Base-by-base conservation (phyloP, 2,113 vertebrate genomes). In the Bucco capensis region DNA sequence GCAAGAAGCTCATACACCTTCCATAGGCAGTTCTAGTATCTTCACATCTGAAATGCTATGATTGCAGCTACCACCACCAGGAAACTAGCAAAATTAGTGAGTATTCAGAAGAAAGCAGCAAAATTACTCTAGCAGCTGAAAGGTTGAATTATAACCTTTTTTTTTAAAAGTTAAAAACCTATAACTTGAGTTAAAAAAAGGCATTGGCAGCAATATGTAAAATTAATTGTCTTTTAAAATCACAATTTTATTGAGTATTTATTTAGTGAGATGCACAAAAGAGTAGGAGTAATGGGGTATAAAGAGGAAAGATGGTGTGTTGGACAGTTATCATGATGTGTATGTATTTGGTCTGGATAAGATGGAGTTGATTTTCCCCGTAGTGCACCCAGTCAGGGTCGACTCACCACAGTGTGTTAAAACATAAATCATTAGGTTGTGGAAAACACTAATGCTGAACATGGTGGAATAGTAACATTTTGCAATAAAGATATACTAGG, bases 141-240 rank as follows among this genome's bases (percentile, higher is more conserved):
- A 72, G 23, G 18, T 88, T 79, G 42, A 86, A 40, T 77, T 47
- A 50, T 54, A 70, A 37, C 31, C 44, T 62, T 44, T 10, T 62
- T 44, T 10, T 7, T 46, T 65, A 49, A 53, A 91, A 72, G 38
- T 71, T 37, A 31, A 58, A 75, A 79, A n/a, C 5, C 6, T 18
- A 28, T 12, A 51, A 28, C 53, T 71, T 76, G 30, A 38, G 30
- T 37, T 35, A 13, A 89, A 67, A 58, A 86, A 47, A 65, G 50
- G 3, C n/a, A 6, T 65, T 89, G 66, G 19, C 42, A 78, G 27
- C 74, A 74, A 77, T 49, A 17, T 57, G 23, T 21, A 77, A 70
- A 77, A 83, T 60, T 91, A 89, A 87, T 90, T 67, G 35, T 37
- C 69, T 88, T 56, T 64, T 53, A 93, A 92, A 94, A 81, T 56